Conservation (phyloP, 1,140 invertebrate species). For the Formica exsecta region DNA sequence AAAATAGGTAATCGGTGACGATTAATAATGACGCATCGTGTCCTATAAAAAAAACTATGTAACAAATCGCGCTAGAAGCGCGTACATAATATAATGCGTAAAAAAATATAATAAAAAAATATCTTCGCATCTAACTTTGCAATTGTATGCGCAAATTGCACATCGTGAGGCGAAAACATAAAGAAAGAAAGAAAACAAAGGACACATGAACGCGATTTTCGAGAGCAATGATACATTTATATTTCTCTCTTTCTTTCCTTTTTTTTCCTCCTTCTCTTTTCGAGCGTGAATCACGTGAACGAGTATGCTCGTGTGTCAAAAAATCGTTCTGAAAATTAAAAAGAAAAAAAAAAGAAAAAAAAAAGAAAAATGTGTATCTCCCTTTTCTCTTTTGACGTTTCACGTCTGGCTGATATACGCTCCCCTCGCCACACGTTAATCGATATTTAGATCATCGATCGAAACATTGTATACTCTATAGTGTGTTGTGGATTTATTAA, state of each 20-base stretch:
- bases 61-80: constrained; percentile 46
- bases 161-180: constrained; percentile 37
- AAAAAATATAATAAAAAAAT: constrained; percentile 65
- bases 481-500: constrained; percentile 60
- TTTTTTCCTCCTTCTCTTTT: neutral
- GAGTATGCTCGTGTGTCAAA: neutral
- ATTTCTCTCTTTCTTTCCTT: neutral
- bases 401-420: constrained; percentile 25
- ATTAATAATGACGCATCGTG: constrained; percentile 55
- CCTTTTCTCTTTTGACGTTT: constrained; percentile 22
- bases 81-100: constrained; percentile 48
- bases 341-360: neutral
- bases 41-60: constrained; percentile 37
- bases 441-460: constrained; percentile 11
- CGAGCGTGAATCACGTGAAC: neutral
- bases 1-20: constrained; percentile 52
- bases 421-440: constrained; percentile 30
- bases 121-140: constrained; percentile 33
- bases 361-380: constrained; percentile 5
- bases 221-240: neutral
- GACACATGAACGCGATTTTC: neutral
- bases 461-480: constrained; percentile 45
- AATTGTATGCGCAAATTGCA: constrained; percentile 36
- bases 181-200: constrained; percentile 4
- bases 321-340: constrained; percentile 22